Evolutionary conservation across 2,797 vertebrate genomes (phyloP).

Genomic region (Dipus sagitta): DNA sequence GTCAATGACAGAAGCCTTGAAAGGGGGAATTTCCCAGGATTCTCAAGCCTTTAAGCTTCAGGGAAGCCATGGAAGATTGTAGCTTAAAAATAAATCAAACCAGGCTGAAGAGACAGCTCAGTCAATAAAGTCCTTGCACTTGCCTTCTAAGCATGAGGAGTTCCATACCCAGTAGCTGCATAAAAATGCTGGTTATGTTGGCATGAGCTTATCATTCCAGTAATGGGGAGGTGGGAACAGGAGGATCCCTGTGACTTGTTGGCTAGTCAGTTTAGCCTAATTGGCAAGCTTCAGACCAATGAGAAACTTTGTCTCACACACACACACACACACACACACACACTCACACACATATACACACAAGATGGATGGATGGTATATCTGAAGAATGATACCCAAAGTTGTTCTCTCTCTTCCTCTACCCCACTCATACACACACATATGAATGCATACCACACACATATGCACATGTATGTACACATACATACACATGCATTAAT

Average conservation of each 20-base stretch:
- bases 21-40: background rate
- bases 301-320: background rate
- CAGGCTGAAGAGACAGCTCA: background rate
- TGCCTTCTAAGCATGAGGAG: too few relatives aligned
- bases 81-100: slow-evolving; percentile 22
- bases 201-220: background rate
- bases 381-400: too few relatives aligned
- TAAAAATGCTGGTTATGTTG: background rate
- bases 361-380: background rate
- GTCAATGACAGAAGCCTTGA: background rate
- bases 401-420: too few relatives aligned
- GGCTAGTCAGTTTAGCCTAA: too few relatives aligned
- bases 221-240: background rate
- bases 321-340: too few relatives aligned
- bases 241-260: background rate
- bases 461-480: too few relatives aligned
- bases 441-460: too few relatives aligned
- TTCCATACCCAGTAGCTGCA: background rate
- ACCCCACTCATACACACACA: too few relatives aligned
- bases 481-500: too few relatives aligned
- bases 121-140: background rate
- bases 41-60: background rate
- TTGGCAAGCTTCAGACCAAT: too few relatives aligned
- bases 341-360: too few relatives aligned
- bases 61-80: background rate